phyloP scores from a whole-genome alignment of 2,113 vertebrate genomes.

The Kryptolebias marmoratus region DNA sequence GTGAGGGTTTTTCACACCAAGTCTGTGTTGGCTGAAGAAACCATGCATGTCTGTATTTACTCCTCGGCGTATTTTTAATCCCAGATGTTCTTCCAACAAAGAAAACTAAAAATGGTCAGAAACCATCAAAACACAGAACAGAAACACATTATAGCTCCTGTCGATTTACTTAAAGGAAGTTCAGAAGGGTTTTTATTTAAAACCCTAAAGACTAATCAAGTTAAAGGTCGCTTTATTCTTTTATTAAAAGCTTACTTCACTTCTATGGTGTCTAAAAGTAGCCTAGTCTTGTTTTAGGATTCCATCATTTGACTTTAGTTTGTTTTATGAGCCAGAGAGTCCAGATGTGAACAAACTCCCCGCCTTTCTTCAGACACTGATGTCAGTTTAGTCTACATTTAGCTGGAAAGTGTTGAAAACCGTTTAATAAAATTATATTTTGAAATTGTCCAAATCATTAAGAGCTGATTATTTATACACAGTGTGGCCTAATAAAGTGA shows the following conservation, averaged over 20 bases:
- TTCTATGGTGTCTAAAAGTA: neutral
- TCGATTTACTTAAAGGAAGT: no score
- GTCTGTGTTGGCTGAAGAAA: constrained; percentile 30
- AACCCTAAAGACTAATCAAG: no score
- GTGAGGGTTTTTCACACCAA: constrained; percentile 19
- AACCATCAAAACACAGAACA: neutral
- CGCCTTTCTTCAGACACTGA: neutral
- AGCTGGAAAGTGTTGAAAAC: neutral
- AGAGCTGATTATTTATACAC: no score
- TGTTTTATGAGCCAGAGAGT: neutral
- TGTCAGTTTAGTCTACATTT: neutral
- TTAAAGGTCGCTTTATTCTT: neutral
- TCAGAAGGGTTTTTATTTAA: no score
- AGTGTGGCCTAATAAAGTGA: no score
- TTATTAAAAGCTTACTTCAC: neutral
- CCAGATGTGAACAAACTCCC: neutral
- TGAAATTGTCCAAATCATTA: no score
- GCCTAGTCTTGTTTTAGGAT: neutral
- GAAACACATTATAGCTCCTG: no score
- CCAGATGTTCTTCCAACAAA: constrained; percentile 4
- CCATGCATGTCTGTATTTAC: constrained; percentile 8
- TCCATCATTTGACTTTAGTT: neutral
- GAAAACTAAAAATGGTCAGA: neutral
- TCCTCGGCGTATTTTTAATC: neutral
- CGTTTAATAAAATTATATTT: no score